Base-by-base conservation (phyloP, 2,888 invertebrate species). In the Ormyrus rosae region DNA sequence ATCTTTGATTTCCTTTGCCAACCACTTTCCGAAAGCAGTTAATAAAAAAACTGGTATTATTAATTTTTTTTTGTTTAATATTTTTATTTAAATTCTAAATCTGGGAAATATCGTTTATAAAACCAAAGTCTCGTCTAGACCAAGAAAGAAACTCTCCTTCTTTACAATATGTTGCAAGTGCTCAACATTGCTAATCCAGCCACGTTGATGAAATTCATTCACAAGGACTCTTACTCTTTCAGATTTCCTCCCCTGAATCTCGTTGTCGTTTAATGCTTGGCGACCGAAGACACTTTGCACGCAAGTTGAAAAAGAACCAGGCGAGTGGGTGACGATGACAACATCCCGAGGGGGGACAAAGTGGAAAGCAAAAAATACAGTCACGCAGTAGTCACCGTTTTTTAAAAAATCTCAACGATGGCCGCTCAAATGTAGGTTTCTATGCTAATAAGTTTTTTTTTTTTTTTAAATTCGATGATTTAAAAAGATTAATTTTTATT, bases 101-200 rank as follows among this genome's bases (percentile, higher is more conserved):
- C 11, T 65, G 50, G 19, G 19, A 19, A 19, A 19, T 19, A 19
- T 19, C 1, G 19, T 19, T 19, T 19, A 19, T 19, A 19, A 19
- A 19, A 19, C 1, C 1, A 19, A 19, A 19, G 19, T 19, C 19
- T 1, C 19, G 2, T 19, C 1, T 19, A 19, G 19, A 19, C 19
- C 19, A 19, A 19, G 1, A 19, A 19, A 19, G 2, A 19, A 19
- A 19, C 1, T 19, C 19, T 19, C 19, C 19, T 19, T 19, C 2
- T 19, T 19, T 19, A 19, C 19, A 19, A 19, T 19, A 19, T 19
- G 5, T 63, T 19, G 46, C 56, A 64, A 79, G 77, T 78, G 73
- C 78, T 70, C 78, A 69, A 68, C 79, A 67, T 68, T 55, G 73
- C 73, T 81, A 81, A 81, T 81, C 79, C 79, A 81, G 76, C 64